Evolutionary conservation across 2,113 vertebrate genomes (phyloP), one percentile per base, ranked within the genome.

Genomic region (Salminus brasiliensis): DNA sequence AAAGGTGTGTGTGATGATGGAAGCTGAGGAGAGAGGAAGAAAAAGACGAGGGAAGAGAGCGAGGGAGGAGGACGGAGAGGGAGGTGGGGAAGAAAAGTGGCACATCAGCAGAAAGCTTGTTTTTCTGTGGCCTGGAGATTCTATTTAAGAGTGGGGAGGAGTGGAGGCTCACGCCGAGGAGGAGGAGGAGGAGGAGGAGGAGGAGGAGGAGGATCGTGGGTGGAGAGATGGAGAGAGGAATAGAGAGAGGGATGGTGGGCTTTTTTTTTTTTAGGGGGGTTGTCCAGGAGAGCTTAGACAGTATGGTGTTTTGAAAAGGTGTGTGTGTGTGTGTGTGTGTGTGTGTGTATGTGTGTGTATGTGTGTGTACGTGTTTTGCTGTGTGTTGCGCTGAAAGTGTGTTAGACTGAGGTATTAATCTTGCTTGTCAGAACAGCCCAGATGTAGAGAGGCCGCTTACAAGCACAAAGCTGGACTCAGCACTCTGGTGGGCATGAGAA

Each of bases 351-450:
- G 67, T 60, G 55, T 77, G 45, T 41, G 32, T 66, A 16, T 81
- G 78, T 79, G 75, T 71, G 71, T 32, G 73, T 80, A 57, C 27
- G 67, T 69, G 72, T 79, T 39, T 57, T 66, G 65, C 59, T 82
- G 76, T 81, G 82, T 75, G 76, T 60, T 74, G 81, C 60, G 25
- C 68, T 59, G 63, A 85, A 83, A 73, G 92, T 88, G 90, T 78
- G 81, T 83, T 85, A 80, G 84, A 74, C 82, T 88, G 91, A 93
- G 96, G 94, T 95, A 99, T 97, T 98, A 98, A 98, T 98, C 97
- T 97, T 96, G 92, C 94, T 94, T 97, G 96, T 98, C 97, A 98
- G 94, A 93, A 92, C 90, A 92, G 95, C 94, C 93, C 97, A 99
- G 96, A 98, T 98, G 96, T 94, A 96, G 93, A 95, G 94, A 95